Percentiles rank a stretch among this genome's conserved stretches.
phyloP scores from a whole-genome alignment of 92 coral and sea anemone genomes.

The Phenganax subtilis region DNA sequence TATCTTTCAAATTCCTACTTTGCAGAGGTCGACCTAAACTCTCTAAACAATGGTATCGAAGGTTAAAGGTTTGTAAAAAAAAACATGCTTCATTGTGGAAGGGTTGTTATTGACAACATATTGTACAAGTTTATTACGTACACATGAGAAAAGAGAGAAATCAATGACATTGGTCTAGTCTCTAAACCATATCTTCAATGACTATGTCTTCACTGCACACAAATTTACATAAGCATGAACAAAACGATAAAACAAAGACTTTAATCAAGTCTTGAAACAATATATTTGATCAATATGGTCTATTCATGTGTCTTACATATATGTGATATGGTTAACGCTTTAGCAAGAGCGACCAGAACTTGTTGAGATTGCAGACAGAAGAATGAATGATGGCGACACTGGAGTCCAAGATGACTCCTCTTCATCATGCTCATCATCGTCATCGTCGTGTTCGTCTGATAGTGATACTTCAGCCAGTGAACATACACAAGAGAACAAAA shows the following conservation, averaged over 20 bases:
- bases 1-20: constrained; percentile 16
- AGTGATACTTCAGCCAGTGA: constrained; percentile 70
- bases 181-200: too few species aligned
- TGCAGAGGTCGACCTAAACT: constrained; percentile 89
- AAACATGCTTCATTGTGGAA: background rate
- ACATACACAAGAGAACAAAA: constrained; percentile 4
- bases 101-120: too few species aligned
- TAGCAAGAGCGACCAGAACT: constrained; percentile 95
- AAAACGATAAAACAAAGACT: too few species aligned
- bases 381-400: constrained; percentile 69
- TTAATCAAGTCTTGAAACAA: too few species aligned
- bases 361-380: constrained; percentile 67
- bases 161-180: too few species aligned
- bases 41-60: constrained; percentile 79
- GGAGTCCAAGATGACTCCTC: constrained; percentile 94
- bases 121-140: too few species aligned
- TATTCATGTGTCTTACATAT: too few species aligned
- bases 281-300: too few species aligned
- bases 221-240: too few species aligned
- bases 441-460: constrained; percentile 70
- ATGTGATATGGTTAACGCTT: background rate
- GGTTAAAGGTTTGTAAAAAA: constrained; percentile 57
- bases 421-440: constrained; percentile 81
- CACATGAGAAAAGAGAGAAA: too few species aligned
- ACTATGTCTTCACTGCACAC: too few species aligned